Conservation (phyloP, 2,113 vertebrate genomes). For the Carettochelys insculpta region DNA sequence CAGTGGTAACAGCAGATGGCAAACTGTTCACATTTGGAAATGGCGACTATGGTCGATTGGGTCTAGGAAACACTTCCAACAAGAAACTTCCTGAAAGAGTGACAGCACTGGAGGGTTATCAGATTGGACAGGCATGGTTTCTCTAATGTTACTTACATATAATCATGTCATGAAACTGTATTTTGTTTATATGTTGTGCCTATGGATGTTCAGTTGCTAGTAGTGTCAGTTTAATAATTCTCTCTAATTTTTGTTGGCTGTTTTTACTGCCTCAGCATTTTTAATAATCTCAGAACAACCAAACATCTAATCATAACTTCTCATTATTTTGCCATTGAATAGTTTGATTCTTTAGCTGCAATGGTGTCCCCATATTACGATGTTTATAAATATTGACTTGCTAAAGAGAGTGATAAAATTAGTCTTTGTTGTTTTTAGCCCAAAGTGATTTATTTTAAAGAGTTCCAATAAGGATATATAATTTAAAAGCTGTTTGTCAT, state of each 20-base stretch:
- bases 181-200: neutral
- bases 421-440: neutral
- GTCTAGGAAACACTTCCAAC: slow-evolving; percentile 86
- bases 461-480: fast-evolving
- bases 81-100: slow-evolving; percentile 88
- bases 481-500: neutral
- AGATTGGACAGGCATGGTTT: slow-evolving; percentile 84
- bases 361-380: neutral
- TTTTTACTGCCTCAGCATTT: neutral
- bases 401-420: neutral
- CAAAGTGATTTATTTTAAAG: neutral
- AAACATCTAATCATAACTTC: neutral
- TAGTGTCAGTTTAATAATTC: neutral
- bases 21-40: slow-evolving; percentile 87
- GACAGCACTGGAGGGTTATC: slow-evolving; percentile 84
- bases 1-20: slow-evolving; percentile 86
- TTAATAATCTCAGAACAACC: neutral
- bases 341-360: neutral
- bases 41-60: slow-evolving; percentile 84
- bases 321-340: neutral
- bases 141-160: neutral
- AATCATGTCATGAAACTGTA: neutral
- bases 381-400: neutral
- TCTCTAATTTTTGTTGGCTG: neutral
- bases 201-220: neutral